Evolutionary conservation across 2,888 invertebrate genomes (phyloP), one percentile per base, ranked within the genome.

Genomic region (Rhagium mordax): DNA sequence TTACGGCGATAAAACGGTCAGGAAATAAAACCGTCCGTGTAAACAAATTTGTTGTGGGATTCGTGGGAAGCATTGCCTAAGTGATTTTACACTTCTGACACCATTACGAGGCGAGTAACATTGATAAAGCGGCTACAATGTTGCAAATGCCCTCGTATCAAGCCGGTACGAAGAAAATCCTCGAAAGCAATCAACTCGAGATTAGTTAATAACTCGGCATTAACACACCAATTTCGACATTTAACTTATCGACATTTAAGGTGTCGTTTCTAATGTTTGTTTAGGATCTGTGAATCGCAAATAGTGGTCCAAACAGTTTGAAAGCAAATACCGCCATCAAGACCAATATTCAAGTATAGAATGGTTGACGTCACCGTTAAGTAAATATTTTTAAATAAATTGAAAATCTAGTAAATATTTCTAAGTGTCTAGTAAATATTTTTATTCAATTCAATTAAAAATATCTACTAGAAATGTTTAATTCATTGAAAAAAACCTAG

Each of bases 1-100:
- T 41, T 41, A 41, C 5, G n/a, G n/a, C 15, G 3, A 41, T 41
- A 41, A 41, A 41, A 41, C 41, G n/a, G 41, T 41, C 41, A 41
- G 41, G 41, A 41, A 41, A 13, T 41, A n/a, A 41, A 41, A 24
- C 13, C 41, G 41, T n/a, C 13, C 41, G n/a, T 41, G 41, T 41
- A 41, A 41, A 41, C 41, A 13, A 41, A 41, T 41, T 41, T 41
- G 41, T 41, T 13, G 41, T 10, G 57, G 15, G 3, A 15, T 0
- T 59, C 16, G 16, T 21, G 55, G 55, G 21, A 41, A 41, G 41
- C n/a, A 55, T 55, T 21, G n/a, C 20, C 21, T 24, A 59, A 29
- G 29, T 29, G 27, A 29, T 59, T 29, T 59, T 59, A 59, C 20
- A 59, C 27, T 59, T n/a, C n/a, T 59, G 57, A 20, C 27, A 59